Evolutionary conservation across 2,888 invertebrate genomes (phyloP), one percentile per base, ranked within the genome.

Genomic region (Chrysolina haemoptera): DNA sequence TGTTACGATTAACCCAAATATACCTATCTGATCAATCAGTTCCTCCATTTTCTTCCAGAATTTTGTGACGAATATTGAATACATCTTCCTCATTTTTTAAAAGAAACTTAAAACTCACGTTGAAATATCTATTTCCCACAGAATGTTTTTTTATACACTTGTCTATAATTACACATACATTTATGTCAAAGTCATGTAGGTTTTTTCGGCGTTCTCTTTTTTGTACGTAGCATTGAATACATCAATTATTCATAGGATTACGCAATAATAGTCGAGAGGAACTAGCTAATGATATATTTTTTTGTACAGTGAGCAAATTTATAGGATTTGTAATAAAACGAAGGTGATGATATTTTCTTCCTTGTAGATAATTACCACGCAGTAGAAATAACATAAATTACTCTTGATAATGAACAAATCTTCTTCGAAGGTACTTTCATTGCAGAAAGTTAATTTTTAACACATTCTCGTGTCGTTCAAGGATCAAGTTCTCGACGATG

Each of bases 271-370:
- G 35, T 8, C 8, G 35, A 10, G 53, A 53, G 53, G 53, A 53
- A 53, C 18, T 18, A 48, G 22, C 59, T 59, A 59, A 59, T 59
- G 35, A 35, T 59, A 59, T 59, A 59, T 59, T 59, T 59, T 59
- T 59, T 59, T 27, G 14, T 14, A 27, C 59, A 59, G 14, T 59
- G 59, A 59, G 59, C n/a, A 59, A 59, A 59, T 59, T 22, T 35
- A 59, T 59, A 35, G 22, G n/a, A 59, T 35, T 22, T 59, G 59
- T 59, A 59, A 59, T 59, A 27, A 22, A 27, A 35, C 59, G 59
- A 59, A 59, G 59, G 59, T 59, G n/a, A 59, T 16, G 59, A 59
- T 35, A n/a, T 59, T 59, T 35, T 59, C 59, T 59, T 18, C 18
- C 9, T 9, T 18, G 50, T 16, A n/a, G n/a, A 18, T 16, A n/a